Evolutionary conservation across 2,113 vertebrate genomes (phyloP), one percentile per base, ranked within the genome.

Genomic region (Dromas ardeola): DNA sequence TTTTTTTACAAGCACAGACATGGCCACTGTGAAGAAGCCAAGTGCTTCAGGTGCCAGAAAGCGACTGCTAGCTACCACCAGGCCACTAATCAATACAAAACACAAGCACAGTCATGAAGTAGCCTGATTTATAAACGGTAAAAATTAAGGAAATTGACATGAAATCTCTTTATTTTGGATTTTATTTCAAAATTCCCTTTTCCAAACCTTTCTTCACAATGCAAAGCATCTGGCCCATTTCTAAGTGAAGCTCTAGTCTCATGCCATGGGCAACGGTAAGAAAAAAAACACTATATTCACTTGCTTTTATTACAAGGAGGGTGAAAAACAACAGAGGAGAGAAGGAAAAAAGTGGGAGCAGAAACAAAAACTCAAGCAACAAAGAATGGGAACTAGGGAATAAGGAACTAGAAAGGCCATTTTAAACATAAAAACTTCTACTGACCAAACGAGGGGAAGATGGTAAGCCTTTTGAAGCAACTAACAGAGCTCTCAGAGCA

Each of bases 401-500:
- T 36, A 81, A 78, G 55, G 63, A 94, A 70, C 16, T 30, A 22
- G 47, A 82, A 73, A 72, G 45, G 23, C 45, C 6, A 2, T 53
- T 53, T 53, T 29, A 43, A 38, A 84, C n/a, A 90, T 20, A 90
- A 82, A 76, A 94, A 49, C 69, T 53, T 81, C 45, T 47, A 30
- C 25, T 70, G 74, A 36, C 63, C 42, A 62, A 56, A 36, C 1
- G 11, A 76, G 63, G 66, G 30, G 59, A 93, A 76, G 65, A 67
- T 34, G 49, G 21, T 27, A 40, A 87, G 61, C 15, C 43, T 82
- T 72, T 34, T 20, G 9, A 82, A 88, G 72, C 45, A 83, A 47
- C 72, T 40, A 78, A 52, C n/a, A 92, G 84, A 70, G 86, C 70
- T 93, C 88, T 95, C 92, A 81, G 47, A 90, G 72, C 88, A 88